Conservation (phyloP, 2,113 vertebrate species). For the Meleagris gallopavo region DNA sequence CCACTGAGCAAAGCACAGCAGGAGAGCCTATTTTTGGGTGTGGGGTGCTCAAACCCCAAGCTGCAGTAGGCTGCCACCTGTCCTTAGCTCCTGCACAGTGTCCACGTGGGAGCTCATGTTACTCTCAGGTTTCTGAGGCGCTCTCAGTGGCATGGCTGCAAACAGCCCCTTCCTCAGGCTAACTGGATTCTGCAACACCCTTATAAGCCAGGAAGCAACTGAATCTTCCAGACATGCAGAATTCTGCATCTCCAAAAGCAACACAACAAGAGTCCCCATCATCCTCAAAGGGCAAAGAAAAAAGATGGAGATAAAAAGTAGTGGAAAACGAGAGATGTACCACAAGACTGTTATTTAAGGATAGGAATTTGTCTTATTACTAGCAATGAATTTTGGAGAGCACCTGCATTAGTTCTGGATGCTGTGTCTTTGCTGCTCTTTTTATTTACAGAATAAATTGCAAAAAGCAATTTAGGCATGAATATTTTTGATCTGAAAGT, state of each 20-base stretch:
- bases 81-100: not conserved
- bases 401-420: not conserved
- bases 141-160: not conserved
- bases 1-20: not conserved
- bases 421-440: not conserved
- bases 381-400: not conserved
- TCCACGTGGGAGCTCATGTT: accelerated
- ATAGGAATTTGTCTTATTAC: not conserved
- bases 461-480: not conserved
- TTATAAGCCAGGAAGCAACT: not conserved
- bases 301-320: not conserved
- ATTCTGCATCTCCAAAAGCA: not conserved
- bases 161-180: not conserved
- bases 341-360: not conserved
- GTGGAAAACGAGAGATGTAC: not conserved
- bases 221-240: not conserved
- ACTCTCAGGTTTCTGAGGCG: not conserved
- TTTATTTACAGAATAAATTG: conserved; percentile 29
- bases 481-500: conserved; percentile 11
- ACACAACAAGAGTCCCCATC: not conserved
- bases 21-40: not conserved
- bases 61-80: not conserved
- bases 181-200: not conserved
- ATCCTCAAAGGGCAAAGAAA: not conserved
- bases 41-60: not conserved